phyloP scores from a whole-genome alignment of 2,113 vertebrate genomes.

The Dermatemys mawii region DNA sequence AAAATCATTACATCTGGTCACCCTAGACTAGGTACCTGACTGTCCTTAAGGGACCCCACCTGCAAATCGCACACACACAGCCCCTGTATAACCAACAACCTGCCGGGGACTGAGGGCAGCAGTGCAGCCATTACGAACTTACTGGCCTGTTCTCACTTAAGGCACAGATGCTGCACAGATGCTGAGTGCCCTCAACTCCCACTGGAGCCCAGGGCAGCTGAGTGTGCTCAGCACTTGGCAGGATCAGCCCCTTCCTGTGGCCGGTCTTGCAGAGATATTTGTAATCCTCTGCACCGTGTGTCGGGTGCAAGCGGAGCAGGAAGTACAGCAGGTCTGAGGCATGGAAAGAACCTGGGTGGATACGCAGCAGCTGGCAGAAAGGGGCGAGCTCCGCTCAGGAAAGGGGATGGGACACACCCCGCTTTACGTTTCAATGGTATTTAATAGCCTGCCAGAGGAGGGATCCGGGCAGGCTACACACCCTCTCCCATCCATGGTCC shows the following conservation, averaged over 20 bases:
- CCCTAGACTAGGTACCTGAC: background rate
- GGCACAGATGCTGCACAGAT: too few relatives aligned
- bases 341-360: accelerated
- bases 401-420: accelerated
- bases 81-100: background rate
- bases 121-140: background rate
- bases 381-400: background rate
- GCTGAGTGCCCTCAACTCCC: background rate
- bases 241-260: background rate
- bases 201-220: accelerated
- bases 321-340: background rate
- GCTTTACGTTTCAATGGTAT: accelerated
- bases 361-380: accelerated
- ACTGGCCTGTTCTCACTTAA: background rate
- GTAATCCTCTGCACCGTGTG: accelerated
- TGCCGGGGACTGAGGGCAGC: background rate
- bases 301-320: accelerated
- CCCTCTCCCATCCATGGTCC: background rate
- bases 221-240: background rate
- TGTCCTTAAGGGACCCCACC: background rate
- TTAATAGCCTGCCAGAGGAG: background rate
- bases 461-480: background rate
- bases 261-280: background rate
- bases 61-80: background rate
- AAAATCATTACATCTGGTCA: too few relatives aligned